phyloP scores from a whole-genome alignment of 2,797 vertebrate species.

The Lithobates pipiens region DNA sequence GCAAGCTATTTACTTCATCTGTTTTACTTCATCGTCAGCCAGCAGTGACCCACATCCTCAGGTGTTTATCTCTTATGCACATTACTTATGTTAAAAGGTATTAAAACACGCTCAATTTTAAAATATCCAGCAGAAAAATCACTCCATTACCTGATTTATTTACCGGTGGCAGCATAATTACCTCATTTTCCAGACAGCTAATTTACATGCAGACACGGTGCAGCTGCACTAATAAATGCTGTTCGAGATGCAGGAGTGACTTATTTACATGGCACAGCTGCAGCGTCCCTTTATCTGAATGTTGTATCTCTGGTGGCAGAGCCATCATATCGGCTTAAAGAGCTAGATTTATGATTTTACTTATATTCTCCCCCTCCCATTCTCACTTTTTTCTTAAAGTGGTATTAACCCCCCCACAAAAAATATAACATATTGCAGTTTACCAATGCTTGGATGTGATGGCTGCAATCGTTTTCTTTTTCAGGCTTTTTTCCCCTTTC shows the following conservation, averaged over 20 bases:
- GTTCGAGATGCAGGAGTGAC: constrained; percentile 22
- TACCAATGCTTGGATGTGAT: no score
- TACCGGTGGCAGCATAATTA: constrained; percentile 48
- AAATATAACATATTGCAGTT: no score
- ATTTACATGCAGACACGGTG: constrained; percentile 55
- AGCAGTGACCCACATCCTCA: constrained; percentile 26
- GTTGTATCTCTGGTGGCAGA: not conserved
- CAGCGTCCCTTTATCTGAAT: not conserved
- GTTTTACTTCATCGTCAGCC: not conserved
- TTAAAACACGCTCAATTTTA: constrained; percentile 23
- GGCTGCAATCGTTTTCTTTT: no score
- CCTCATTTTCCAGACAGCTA: constrained; percentile 47
- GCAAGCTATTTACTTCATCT: constrained; percentile 5
- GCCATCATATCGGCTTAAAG: not conserved
- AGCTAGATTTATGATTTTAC: not conserved
- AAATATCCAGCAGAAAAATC: constrained; percentile 35
- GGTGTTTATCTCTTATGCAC: constrained; percentile 23
- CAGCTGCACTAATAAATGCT: constrained; percentile 52
- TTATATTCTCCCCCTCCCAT: not conserved
- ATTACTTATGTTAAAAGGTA: constrained; percentile 37
- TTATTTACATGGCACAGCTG: constrained; percentile 47
- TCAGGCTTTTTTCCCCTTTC: no score
- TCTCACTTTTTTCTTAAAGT: no score
- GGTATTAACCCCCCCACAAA: no score
- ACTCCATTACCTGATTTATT: constrained; percentile 44